These are phyloP conservation scores for Mesocentrotus franciscanus DNA, from an alignment of 53 echinoderm and acorn worm genomes.

Conservation along the genomic window DNA sequence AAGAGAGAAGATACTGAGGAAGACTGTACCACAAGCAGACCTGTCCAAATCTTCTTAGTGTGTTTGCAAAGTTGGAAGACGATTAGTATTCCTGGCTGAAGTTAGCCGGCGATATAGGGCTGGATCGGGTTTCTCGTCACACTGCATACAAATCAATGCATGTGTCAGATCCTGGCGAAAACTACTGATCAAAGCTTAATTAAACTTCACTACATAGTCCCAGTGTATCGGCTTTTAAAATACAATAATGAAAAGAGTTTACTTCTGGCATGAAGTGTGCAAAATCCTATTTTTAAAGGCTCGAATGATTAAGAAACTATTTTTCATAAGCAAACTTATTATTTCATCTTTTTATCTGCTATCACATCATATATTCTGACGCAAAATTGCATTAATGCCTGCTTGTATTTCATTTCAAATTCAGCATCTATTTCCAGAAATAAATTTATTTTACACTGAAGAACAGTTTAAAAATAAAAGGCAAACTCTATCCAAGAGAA, in stretches of 20 bases:
- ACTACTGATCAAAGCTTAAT: not conserved
- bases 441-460: no score
- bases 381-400: no score
- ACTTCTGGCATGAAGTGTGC: not conserved
- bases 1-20: not conserved
- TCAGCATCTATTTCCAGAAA: no score
- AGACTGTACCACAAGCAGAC: constrained; percentile 43
- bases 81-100: not conserved
- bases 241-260: not conserved
- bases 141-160: constrained; percentile 8
- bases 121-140: not conserved
- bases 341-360: no score
- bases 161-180: not conserved
- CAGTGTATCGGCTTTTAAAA: not conserved
- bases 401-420: no score
- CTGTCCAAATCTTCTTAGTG: not conserved
- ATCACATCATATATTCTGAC: no score
- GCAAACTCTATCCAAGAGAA: no score
- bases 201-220: not conserved
- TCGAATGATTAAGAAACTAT: no score
- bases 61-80: not conserved
- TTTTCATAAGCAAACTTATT: no score
- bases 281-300: no score
- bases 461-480: no score
- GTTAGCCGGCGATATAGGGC: not conserved